Evolutionary conservation across 2,888 invertebrate species (phyloP).

Genomic region (Platycnemis pennipes): DNA sequence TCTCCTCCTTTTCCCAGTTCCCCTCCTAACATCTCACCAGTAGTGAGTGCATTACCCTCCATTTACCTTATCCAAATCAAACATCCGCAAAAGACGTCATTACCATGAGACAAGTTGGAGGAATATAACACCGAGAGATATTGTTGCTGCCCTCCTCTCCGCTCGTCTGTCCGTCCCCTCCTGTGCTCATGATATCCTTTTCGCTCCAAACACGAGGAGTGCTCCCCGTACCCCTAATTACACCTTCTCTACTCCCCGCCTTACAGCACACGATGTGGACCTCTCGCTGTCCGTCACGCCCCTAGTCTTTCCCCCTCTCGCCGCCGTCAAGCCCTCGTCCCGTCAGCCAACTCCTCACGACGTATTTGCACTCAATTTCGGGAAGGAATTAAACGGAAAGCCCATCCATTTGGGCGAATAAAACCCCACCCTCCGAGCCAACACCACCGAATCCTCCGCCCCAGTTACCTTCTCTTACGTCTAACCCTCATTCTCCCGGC

Average conservation of each 20-base stretch:
- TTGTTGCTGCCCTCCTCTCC: background rate
- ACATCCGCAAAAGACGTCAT: background rate
- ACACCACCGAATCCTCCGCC: background rate
- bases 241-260: background rate
- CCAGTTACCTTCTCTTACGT: no score
- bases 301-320: background rate
- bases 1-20: background rate
- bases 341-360: background rate
- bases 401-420: background rate
- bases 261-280: background rate
- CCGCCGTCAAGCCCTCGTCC: background rate
- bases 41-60: background rate
- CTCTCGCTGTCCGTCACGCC: background rate
- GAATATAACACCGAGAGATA: background rate
- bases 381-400: background rate
- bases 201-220: no score
- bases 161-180: background rate
- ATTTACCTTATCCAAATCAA: background rate
- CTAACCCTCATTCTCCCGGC: background rate
- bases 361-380: slow-evolving; percentile 18
- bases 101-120: background rate
- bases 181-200: no score
- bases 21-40: background rate
- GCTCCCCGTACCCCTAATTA: background rate
- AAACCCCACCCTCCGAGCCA: background rate